phyloP scores from a whole-genome alignment of 2,888 invertebrate species.

The Andrena fulva region DNA sequence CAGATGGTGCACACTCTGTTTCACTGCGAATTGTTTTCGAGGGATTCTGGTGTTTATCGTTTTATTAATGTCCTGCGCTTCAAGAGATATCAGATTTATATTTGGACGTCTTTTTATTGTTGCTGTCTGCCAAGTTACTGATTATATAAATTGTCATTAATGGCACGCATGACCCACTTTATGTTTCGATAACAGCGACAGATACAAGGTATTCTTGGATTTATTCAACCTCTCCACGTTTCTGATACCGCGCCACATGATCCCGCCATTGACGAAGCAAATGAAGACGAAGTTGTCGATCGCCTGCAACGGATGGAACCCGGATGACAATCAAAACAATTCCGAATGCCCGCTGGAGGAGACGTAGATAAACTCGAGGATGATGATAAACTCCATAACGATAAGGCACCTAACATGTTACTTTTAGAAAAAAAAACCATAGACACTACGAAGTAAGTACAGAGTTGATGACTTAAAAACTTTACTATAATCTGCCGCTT shows the following conservation, averaged over 20 bases:
- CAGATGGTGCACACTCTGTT: background rate
- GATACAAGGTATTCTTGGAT: slow-evolving; percentile 99
- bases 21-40: background rate
- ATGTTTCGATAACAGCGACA: slow-evolving; percentile 89
- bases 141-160: too few relatives aligned
- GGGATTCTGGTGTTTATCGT: background rate
- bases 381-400: background rate
- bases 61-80: too few relatives aligned
- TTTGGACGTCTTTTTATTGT: too few relatives aligned
- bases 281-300: slow-evolving; percentile 92
- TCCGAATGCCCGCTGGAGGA: slow-evolving; percentile 71
- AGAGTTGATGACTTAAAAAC: slow-evolving; percentile 1
- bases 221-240: slow-evolving; percentile 98
- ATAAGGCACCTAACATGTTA: slow-evolving; percentile 19
- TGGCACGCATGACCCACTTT: background rate
- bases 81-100: too few relatives aligned
- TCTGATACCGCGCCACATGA: slow-evolving; percentile 95
- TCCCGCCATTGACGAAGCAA: slow-evolving; percentile 93
- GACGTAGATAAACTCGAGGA: slow-evolving; percentile 25
- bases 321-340: slow-evolving; percentile 75
- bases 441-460: background rate
- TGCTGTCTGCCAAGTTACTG: too few relatives aligned
- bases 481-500: slow-evolving; percentile 29
- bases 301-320: slow-evolving; percentile 87
- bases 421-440: background rate